phyloP scores from a whole-genome alignment of 2,113 vertebrate species.

The Terrapene triunguis region DNA sequence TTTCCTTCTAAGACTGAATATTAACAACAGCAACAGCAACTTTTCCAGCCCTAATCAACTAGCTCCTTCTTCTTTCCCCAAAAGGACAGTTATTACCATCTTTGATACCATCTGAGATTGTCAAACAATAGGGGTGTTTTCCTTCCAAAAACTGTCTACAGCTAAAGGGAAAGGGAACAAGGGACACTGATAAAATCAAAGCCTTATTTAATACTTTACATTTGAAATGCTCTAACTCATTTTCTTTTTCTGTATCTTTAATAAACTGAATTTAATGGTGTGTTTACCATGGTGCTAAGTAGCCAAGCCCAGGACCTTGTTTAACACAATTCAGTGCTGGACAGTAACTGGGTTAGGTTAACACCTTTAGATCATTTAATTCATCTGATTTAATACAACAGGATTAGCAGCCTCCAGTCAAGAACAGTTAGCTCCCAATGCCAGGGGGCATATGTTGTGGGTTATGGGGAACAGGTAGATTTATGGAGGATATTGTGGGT shows the following conservation, averaged over 20 bases:
- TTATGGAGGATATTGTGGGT: background rate
- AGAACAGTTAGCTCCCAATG: background rate
- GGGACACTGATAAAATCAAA: background rate
- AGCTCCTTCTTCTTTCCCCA: background rate
- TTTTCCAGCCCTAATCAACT: background rate
- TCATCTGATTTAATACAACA: background rate
- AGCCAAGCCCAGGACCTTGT: background rate
- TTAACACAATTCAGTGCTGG: background rate
- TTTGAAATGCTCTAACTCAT: background rate
- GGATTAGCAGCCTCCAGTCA: background rate
- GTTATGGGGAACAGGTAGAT: background rate
- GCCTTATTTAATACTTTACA: background rate
- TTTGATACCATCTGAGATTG: background rate
- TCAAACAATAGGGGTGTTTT: background rate
- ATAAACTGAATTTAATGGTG: background rate
- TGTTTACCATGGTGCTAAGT: background rate
- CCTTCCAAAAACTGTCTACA: background rate
- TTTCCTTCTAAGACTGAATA: too few relatives aligned
- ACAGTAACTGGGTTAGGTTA: background rate
- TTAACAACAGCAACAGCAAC: background rate
- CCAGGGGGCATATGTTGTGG: background rate
- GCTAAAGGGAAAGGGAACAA: background rate
- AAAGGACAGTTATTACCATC: background rate
- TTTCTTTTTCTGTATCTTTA: background rate
- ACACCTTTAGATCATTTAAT: background rate